phyloP scores from a whole-genome alignment of 2,888 invertebrate genomes.

The Cactoblastis cactorum region DNA sequence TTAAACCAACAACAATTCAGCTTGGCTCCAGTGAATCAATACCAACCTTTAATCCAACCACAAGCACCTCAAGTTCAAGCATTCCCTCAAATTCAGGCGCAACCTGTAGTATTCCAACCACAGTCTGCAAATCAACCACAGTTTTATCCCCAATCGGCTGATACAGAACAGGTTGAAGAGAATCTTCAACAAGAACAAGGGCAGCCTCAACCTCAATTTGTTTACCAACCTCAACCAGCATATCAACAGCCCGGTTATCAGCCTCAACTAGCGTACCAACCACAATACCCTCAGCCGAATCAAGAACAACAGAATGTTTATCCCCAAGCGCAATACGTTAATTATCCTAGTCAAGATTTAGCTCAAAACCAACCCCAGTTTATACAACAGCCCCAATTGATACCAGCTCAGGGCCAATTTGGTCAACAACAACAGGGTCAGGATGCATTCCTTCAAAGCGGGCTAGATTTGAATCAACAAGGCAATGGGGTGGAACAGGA shows the following conservation, averaged over 20 bases:
- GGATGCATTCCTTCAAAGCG: constrained; percentile 51
- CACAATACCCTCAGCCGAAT: constrained; percentile 15
- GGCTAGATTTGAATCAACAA: constrained; percentile 57
- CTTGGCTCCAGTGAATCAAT: constrained; percentile 17
- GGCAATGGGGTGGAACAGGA: constrained; percentile 58
- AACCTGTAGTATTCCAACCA: constrained; percentile 37
- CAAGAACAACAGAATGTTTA: constrained; percentile 24
- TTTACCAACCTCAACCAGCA: constrained; percentile 24
- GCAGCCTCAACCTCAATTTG: constrained; percentile 26
- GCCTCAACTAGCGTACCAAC: constrained; percentile 15
- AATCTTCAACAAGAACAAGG: constrained; percentile 16
- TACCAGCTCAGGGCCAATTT: constrained; percentile 22
- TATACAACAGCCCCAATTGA: constrained; percentile 21
- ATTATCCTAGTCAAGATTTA: constrained; percentile 34
- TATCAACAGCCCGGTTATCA: constrained; percentile 25
- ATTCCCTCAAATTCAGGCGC: constrained; percentile 38
- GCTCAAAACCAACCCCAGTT: constrained; percentile 13
- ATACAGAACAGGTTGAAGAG: constrained; percentile 18
- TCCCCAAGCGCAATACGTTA: constrained; percentile 33
- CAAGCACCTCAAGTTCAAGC: constrained; percentile 23
- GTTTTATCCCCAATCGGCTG: constrained; percentile 26
- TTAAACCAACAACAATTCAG: constrained; percentile 13
- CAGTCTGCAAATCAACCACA: constrained; percentile 27
- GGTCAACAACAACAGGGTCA: constrained; percentile 31
- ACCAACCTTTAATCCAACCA: constrained; percentile 31